Evolutionary conservation across 2,888 invertebrate genomes (phyloP), one percentile per base, ranked within the genome.

Genomic region (Acrocera orbiculus): DNA sequence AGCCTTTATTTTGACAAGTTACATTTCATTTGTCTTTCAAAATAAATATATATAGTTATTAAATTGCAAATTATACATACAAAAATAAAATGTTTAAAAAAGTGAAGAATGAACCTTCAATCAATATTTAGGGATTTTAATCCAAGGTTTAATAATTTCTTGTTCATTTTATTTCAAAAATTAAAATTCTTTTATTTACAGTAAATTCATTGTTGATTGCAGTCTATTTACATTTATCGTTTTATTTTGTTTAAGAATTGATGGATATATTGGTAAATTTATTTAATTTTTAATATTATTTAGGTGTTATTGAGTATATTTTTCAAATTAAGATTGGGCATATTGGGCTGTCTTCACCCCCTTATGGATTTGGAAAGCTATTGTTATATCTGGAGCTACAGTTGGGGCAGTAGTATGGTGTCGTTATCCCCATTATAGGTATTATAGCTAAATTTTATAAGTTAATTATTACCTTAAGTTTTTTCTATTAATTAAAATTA

Each of bases 291-390:
- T n/a, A 17, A 23, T 13, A 32, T 4, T 4, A 22, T 23, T 20
- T 24, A 9, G 17, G 11, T 30, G 8, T 14, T 3, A n/a, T n/a
- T 23, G 8, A 25, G 23, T 9, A 25, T 28, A n/a, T 20, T 15
- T 22, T 10, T 31, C 6, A 14, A 13, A 28, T 28, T 8, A 19
- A 60, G 72, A 81, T 53, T 92, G 92, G 86, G 89, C 86, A 30
- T 95, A 81, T 61, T 95, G 93, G 92, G 76, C 83, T 6, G 79
- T 98, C 27, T 96, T 98, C 61, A 71, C 82, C 14, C 96, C 98
- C 32, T 76, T 98, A 53, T 98, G 93, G 93, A 73, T 92, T 46
- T 96, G 96, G 92, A 96, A 98, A 57, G 70, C 75, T 41, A 52
- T 92, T 54, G 93, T 90, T 11, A 77, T 22, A 16, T 16, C 29